Percentiles rank a stretch among this genome's conserved stretches.
Evolutionary conservation across 2,113 vertebrate species (phyloP).

Genomic region (Campylorhamphus procurvoides): DNA sequence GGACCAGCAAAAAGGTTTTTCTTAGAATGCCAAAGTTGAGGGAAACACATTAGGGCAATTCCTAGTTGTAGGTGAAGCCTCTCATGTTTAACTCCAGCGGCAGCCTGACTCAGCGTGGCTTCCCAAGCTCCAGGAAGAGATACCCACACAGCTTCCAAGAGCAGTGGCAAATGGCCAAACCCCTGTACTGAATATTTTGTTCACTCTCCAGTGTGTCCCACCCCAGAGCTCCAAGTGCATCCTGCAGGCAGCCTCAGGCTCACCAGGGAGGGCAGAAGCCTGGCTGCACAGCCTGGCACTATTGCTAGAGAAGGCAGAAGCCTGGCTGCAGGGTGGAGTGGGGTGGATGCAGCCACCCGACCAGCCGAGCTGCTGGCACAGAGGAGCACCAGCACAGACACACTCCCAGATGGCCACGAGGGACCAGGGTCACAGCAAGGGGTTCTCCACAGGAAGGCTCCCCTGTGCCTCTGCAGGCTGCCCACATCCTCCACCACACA

Average conservation of each 20-base stretch:
- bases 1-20: background rate
- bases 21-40: background rate
- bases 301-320: background rate
- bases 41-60: background rate
- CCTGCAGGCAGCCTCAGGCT: background rate
- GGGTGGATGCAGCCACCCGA: background rate
- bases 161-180: background rate
- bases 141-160: background rate
- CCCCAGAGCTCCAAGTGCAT: fast-evolving
- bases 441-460: background rate
- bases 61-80: background rate
- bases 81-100: background rate
- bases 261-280: background rate
- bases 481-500: background rate
- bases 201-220: fast-evolving
- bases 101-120: background rate
- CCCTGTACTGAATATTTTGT: background rate
- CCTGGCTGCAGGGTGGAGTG: background rate
- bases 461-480: background rate
- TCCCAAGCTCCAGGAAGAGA: background rate
- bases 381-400: background rate
- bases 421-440: background rate
- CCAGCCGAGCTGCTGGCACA: background rate
- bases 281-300: background rate
- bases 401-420: background rate